phyloP scores from a whole-genome alignment of 1,140 invertebrate species.

The Mesaphorura yosii region DNA sequence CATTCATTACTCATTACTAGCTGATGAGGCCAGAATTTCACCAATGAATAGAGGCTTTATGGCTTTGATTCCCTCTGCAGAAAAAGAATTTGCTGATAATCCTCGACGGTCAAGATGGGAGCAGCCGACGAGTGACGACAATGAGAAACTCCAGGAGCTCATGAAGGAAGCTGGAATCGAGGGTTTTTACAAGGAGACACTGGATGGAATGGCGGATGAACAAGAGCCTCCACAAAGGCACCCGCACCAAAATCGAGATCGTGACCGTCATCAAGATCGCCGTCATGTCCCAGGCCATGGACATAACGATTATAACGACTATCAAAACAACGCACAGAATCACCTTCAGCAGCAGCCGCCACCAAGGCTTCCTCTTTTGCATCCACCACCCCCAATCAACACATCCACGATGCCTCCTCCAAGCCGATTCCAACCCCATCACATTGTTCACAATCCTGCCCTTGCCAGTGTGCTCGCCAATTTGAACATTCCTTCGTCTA shows the following conservation, averaged over 20 bases:
- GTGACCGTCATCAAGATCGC: not conserved
- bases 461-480: constrained; percentile 19
- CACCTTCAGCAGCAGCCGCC: not conserved
- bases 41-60: too few relatives aligned
- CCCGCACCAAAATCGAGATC: not conserved
- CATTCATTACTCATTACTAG: too few relatives aligned
- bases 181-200: constrained; percentile 10
- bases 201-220: not conserved
- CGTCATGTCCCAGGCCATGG: not conserved
- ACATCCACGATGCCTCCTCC: constrained; percentile 1
- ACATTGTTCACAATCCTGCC: constrained; percentile 21
- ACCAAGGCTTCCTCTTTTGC: not conserved
- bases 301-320: not conserved
- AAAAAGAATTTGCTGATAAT: constrained; percentile 7
- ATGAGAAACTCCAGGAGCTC: constrained; percentile 29
- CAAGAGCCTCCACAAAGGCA: not conserved
- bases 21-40: too few relatives aligned
- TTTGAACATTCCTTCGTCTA: constrained; percentile 16
- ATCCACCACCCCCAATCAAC: not conserved
- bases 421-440: not conserved
- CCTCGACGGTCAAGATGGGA: constrained; percentile 24
- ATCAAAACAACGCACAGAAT: constrained; percentile 2
- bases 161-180: constrained; percentile 30
- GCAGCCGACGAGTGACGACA: constrained; percentile 27
- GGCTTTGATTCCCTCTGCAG: too few relatives aligned